Evolutionary conservation across 2,113 vertebrate genomes (phyloP), one percentile per base, ranked within the genome.

Genomic region (Mixornis gularis): DNA sequence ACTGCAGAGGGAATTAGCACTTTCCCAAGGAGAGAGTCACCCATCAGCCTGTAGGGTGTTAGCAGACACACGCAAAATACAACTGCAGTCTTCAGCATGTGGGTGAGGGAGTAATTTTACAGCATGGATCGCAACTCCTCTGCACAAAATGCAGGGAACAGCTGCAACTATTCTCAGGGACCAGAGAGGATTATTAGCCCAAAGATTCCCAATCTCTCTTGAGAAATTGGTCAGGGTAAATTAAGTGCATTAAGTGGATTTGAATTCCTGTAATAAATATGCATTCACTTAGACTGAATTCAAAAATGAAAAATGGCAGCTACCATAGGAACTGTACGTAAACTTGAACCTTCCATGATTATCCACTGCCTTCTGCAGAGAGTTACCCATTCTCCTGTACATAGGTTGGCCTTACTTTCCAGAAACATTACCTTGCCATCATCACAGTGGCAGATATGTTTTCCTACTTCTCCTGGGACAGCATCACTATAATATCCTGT

Each of bases 141-240:
- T 36, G 62, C 65, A 90, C 72, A 78, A 93, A 95, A 81, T 41
- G 70, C 89, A 87, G 52, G 58, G 25, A 95, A 88, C 80, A 93
- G 83, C 90, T 93, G 95, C 83, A 87, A 46, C 46, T 87, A 41
- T 74, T 90, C 80, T 92, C 65, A 76, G 8, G 34, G 65, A 58
- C 34, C 34, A 79, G 53, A 12, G 58, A 51, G 63, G 55, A 85
- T 83, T 88, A 70, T 73, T 78, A 86, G 36, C 32, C 66, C 46
- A 38, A 71, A 69, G 51, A 68, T 43, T 77, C 46, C 34, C 41
- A 68, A 21, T 60, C n/a, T 80, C 30, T 36, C 60, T 74, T 13
- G 6, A 68, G 43, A 74, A 95, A 78, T 8, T 26, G 29, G 80
- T 84, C 83, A 84, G 58, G 69, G 72, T 62, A 81, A 95, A 78